Base-by-base conservation (phyloP, 2,113 vertebrate species). In the Pitta sordida region DNA sequence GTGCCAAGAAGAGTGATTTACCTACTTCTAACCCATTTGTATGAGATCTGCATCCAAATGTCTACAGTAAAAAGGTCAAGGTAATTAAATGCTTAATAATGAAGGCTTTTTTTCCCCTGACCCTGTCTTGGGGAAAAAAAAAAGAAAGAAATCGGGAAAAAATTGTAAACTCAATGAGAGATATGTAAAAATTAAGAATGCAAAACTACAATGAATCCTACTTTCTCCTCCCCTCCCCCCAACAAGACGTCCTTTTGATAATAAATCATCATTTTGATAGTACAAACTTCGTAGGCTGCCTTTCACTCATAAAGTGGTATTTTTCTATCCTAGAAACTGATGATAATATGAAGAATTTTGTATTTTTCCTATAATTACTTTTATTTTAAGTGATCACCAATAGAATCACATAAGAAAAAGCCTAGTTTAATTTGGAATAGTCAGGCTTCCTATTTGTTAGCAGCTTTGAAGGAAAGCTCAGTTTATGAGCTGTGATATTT, bases 1-100 rank as follows among this genome's bases (percentile, higher is more conserved):
- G 80, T 95, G 83, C 81, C 70, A 96, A 75, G 51, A 30, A 95
- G 48, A 93, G 73, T 91, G 81, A 97, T 96, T 97, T 96, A 95
- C 95, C 83, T 92, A 55, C 83, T 55, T 83, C 84, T 92, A 62
- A 78, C 12, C 51, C 64, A 69, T 91, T 87, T 81, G 15, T 93
- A 91, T 65, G 89, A 77, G 65, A 92, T 82, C 43, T 71, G 23
- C 77, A 51, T 30, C 10, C 36, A 95, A 92, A 70, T 76, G 48
- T 91, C 91, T 71, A 12, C 41, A 90, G 41, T 51, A 79, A 88
- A 88, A 96, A 93, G 53, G 48, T 91, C 59, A 48, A 14, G 44
- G 36, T 62, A 91, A 70, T 83, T n/a, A 94, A 97, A 88, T 71
- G 17, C 12, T 91, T 88, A 75, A 76, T 43, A 82, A 69, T 29